Evolutionary conservation across 2,113 vertebrate species (phyloP).

Genomic region (Prinia subflava): DNA sequence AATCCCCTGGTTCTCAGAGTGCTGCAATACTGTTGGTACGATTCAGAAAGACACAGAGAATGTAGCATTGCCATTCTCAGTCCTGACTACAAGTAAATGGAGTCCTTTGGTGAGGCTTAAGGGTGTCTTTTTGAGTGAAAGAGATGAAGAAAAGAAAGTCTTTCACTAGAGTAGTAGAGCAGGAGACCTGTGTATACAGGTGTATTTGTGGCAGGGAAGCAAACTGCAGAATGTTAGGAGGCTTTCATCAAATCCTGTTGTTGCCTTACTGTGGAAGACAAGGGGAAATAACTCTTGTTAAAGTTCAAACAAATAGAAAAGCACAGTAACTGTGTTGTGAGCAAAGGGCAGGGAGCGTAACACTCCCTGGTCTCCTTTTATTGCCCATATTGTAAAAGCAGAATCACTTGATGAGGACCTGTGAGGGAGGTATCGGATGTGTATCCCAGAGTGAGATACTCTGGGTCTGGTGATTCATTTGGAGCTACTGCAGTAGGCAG

Average conservation of each 20-base stretch:
- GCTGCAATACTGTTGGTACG: not conserved
- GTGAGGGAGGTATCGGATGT: not conserved
- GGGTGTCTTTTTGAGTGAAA: not conserved
- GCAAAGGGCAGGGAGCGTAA: not conserved
- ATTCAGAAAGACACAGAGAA: not conserved
- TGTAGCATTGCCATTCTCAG: not conserved
- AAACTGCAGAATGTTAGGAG: not conserved
- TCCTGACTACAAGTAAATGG: not conserved
- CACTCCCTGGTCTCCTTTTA: not conserved
- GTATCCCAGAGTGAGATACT: not conserved
- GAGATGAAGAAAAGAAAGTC: not conserved
- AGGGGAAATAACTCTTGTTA: not conserved
- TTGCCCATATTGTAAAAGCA: not conserved
- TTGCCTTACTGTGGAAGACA: not conserved
- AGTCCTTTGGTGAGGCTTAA: not conserved
- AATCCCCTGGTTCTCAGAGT: not conserved
- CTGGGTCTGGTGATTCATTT: not conserved
- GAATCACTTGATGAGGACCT: not conserved
- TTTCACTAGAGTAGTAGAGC: not conserved
- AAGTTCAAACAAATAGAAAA: not conserved
- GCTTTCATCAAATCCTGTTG: not conserved
- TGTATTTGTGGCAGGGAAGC: not conserved
- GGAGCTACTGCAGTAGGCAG: not conserved
- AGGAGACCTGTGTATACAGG: not conserved
- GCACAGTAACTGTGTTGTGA: not conserved